phyloP scores from a whole-genome alignment of 2,113 vertebrate genomes.

The Sorex araneus region DNA sequence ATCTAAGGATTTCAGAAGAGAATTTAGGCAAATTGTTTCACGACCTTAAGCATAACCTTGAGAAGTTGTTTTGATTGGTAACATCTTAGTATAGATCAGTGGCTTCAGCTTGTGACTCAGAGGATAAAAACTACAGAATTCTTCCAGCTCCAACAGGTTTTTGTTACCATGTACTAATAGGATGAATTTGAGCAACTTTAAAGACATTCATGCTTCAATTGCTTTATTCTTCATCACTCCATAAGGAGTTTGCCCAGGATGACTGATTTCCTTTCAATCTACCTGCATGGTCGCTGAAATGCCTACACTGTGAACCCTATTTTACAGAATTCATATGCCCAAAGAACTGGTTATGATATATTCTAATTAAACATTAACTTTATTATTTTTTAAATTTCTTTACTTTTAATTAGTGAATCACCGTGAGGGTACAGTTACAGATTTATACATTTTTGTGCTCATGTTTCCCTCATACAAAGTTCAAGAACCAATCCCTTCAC shows the following conservation, averaged over 20 bases:
- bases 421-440: too few species aligned
- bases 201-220: slow-evolving; percentile 27
- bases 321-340: not conserved
- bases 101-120: not conserved
- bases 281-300: not conserved
- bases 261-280: slow-evolving; percentile 58
- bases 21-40: not conserved
- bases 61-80: not conserved
- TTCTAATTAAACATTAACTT: slow-evolving; percentile 26
- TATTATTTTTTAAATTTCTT: too few species aligned
- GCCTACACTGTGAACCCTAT: not conserved
- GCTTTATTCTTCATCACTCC: not conserved
- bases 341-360: slow-evolving; percentile 31
- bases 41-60: not conserved
- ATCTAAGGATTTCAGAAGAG: not conserved
- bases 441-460: too few species aligned
- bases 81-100: not conserved
- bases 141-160: not conserved
- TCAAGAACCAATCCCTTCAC: too few species aligned
- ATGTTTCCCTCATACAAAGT: too few species aligned
- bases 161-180: not conserved
- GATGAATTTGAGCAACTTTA: slow-evolving; percentile 17
- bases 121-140: not conserved
- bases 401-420: too few species aligned
- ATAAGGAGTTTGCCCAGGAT: not conserved